A percentile compares a stretch with the other conserved stretches of the same genome.
Conservation (phyloP, 1,140 invertebrate genomes). For the Pissodes strobi region DNA sequence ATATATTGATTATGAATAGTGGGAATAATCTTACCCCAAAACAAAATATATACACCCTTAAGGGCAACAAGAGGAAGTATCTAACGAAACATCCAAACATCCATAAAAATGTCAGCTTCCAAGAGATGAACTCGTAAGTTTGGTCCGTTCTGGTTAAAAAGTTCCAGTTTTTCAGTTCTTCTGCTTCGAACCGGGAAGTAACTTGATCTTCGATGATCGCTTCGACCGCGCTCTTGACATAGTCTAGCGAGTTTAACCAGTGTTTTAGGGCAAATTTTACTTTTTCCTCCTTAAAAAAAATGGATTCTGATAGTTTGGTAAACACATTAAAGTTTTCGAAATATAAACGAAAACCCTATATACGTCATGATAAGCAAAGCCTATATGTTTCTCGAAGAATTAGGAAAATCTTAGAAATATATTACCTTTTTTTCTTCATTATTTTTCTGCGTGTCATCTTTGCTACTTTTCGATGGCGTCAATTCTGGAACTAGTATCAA, state of each 20-base stretch:
- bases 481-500: slow-evolving; percentile 66
- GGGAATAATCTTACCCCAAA: slow-evolving; percentile 71
- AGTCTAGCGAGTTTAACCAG: slow-evolving; percentile 74
- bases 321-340: not conserved
- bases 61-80: slow-evolving; percentile 85
- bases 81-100: slow-evolving; percentile 85
- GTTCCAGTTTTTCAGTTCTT: slow-evolving; percentile 94
- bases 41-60: slow-evolving; percentile 81
- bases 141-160: slow-evolving; percentile 89
- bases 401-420: not conserved
- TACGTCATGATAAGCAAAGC: no score
- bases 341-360: not conserved
- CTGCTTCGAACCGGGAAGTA: slow-evolving; percentile 90
- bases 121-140: slow-evolving; percentile 88
- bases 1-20: not conserved
- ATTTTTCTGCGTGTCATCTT: slow-evolving; percentile 40
- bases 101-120: slow-evolving; percentile 90
- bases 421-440: slow-evolving; percentile 32
- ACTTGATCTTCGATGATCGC: slow-evolving; percentile 97
- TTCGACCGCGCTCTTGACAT: slow-evolving; percentile 84
- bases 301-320: not conserved
- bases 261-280: slow-evolving; percentile 77
- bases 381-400: no score
- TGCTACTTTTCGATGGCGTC: slow-evolving; percentile 40
- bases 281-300: slow-evolving; percentile 49